Evolutionary conservation across 1,140 invertebrate genomes (phyloP).

Genomic region (Drosophila oshimai): DNA sequence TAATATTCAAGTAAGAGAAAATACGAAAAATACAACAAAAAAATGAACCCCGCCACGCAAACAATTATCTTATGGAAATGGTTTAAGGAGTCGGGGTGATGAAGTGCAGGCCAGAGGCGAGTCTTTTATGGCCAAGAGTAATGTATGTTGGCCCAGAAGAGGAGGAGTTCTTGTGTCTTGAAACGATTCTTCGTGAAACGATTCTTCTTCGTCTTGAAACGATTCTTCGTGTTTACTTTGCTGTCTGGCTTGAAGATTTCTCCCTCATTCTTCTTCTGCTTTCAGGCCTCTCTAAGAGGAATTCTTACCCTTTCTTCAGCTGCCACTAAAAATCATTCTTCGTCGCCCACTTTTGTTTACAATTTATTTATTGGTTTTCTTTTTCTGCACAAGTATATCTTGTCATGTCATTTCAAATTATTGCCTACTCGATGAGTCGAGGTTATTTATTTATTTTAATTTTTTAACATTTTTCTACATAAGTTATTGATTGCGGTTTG

Average conservation of each 20-base stretch:
- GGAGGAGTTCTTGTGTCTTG: not conserved
- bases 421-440: conserved; percentile 43
- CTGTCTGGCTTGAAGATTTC: conserved; percentile 45
- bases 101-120: conserved; percentile 32
- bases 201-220: conserved; percentile 23
- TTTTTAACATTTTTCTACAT: not conserved
- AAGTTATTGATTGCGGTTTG: conserved; percentile 1
- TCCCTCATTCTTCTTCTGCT: not conserved
- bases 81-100: conserved; percentile 14
- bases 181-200: conserved; percentile 27
- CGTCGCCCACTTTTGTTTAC: conserved; percentile 21
- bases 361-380: conserved; percentile 24
- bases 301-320: conserved; percentile 13
- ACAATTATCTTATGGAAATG: conserved; percentile 46
- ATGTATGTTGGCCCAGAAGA: conserved; percentile 26
- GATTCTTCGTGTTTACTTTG: conserved; percentile 34
- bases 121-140: conserved; percentile 34
- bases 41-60: conserved; percentile 9
- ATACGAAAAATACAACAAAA: not conserved
- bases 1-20: conserved; percentile 61
- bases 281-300: not conserved
- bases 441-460: conserved; percentile 34
- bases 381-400: conserved; percentile 29
- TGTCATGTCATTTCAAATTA: conserved; percentile 52
- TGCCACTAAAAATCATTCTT: not conserved